Evolutionary conservation across 30 jellyfish, hydroid and myxozoan species (phyloP), one percentile per base, ranked within the genome.

Genomic region (Hydra vulgaris): DNA sequence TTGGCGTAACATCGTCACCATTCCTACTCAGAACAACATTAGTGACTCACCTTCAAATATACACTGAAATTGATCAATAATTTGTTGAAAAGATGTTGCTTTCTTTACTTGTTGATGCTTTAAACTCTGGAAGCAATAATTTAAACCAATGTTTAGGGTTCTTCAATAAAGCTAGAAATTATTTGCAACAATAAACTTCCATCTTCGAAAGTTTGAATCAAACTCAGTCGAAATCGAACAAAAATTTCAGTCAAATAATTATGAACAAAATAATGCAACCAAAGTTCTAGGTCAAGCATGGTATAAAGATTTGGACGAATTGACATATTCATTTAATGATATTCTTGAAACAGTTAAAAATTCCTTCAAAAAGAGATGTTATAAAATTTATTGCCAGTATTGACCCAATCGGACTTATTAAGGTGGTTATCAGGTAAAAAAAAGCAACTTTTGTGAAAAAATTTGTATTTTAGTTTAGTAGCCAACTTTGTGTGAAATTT

Each of bases 241-340:
- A n/a, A n/a, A n/a, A n/a, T n/a, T n/a, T n/a, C n/a, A n/a, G n/a
- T n/a, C n/a, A n/a, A n/a, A n/a, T n/a, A n/a, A n/a, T 22, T 70
- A 21, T 15, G 80, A 54, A 21, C 40, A 17, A 20, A 4, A 40
- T 17, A 16, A 15, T 52, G 76, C n/a, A 22, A 25, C 80, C 21
- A 72, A 81, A 52, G 79, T 81, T 0, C 40, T 81, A 70, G 88
- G 88, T n/a, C 53, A 25, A 21, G 53, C 40, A 7, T 82, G 89
- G 89, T 27, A 56, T 71, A 77, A 53, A 27, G 85, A 53, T 40
- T 40, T 12, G 61, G 12, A 40, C 61, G 61, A 40, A 40, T 12
- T 40, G 61, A 40, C 5, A 40, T 40, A 12, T 40, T 40, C 61
- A 40, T 40, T 40, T 40, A 40, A 40, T 40, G 61, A 40, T 12